Evolutionary conservation across 2,113 vertebrate genomes (phyloP), one percentile per base, ranked within the genome.

Genomic region (Mastomys natalensis): DNA sequence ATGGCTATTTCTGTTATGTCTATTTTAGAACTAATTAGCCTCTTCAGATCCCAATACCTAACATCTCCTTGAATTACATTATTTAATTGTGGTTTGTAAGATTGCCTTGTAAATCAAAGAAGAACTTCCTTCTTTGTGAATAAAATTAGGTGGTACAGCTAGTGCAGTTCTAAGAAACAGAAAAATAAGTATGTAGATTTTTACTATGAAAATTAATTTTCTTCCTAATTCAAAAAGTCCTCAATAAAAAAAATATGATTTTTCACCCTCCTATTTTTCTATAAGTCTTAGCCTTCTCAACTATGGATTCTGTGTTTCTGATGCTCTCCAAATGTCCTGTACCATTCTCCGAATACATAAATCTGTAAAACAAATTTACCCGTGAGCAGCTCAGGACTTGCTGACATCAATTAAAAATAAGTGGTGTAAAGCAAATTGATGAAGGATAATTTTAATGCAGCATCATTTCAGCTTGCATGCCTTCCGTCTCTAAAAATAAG

Each of bases 371-470:
- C 89, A 97, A 97, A 97, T 97, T 97, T 97, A 94, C 73, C 93
- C 97, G 94, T 94, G 87, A 98, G 91, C 91, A 96, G 80, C 87
- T 81, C 86, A 58, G 0, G 45, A 94, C 82, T 96, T 97, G 95
- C 97, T 97, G 98, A 97, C 97, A 95, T 74, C 95, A 98, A 98
- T 98, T 98, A 97, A 98, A 98, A 98, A 87, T 98, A 98, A 98
- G 85, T 95, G 87, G 34, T 96, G 48, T 96, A 97, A 98, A 95
- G 92, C 98, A 98, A 95, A 97, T 94, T 97, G 97, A 98, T 98
- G 93, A 88, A 96, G 96, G 95, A 98, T 98, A 97, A 98, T 98
- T 97, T 98, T 97, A 95, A 97, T 97, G 98, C 93, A 97, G 95
- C 97, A 97, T 51, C 55, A 96, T 96, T 98, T 98, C 97, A 95